Conservation (phyloP, 2,113 vertebrate genomes). For the Proterorhinus semilunaris region DNA sequence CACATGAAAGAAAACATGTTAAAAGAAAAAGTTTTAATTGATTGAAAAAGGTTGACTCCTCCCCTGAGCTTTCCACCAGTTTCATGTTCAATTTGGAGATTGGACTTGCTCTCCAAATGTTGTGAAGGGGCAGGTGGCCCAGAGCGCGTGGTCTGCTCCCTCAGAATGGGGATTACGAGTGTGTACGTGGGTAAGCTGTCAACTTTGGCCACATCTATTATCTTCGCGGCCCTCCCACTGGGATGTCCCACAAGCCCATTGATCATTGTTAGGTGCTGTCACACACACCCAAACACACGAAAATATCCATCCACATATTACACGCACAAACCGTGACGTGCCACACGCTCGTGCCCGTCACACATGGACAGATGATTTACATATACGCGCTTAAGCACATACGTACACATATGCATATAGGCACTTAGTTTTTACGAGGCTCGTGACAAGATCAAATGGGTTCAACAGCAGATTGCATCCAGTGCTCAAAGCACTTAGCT, state of each 20-base stretch:
- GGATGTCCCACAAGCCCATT: slow-evolving; percentile 72
- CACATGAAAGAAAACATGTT: slow-evolving; percentile 57
- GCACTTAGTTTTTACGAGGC: slow-evolving; percentile 71
- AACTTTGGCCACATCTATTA: slow-evolving; percentile 76
- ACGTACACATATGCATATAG: slow-evolving; percentile 72
- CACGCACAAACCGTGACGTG: slow-evolving; percentile 31
- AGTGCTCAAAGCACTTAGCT: slow-evolving; percentile 59
- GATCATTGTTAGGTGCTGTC: slow-evolving; percentile 73
- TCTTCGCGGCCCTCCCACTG: slow-evolving; percentile 70
- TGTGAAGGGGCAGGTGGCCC: slow-evolving; percentile 62
- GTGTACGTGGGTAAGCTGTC: slow-evolving; percentile 49
- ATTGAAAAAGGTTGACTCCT: slow-evolving; percentile 64
- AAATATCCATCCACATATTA: slow-evolving; percentile 67
- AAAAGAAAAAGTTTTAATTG: slow-evolving; percentile 74
- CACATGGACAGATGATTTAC: slow-evolving; percentile 63
- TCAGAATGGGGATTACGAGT: slow-evolving; percentile 35
- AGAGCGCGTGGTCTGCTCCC: slow-evolving; percentile 43
- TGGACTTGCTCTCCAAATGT: slow-evolving; percentile 66
- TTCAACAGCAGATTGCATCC: slow-evolving; percentile 66
- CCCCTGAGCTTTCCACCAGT: slow-evolving; percentile 58
- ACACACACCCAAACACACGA: slow-evolving; percentile 30
- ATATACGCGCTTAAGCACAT: slow-evolving; percentile 68
- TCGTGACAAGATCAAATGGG: slow-evolving; percentile 71
- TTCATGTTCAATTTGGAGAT: slow-evolving; percentile 78
- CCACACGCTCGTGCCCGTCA: neutral